Evolutionary conservation across 2,888 invertebrate genomes (phyloP), one percentile per base, ranked within the genome.

Genomic region (Cryptus viduatorius): DNA sequence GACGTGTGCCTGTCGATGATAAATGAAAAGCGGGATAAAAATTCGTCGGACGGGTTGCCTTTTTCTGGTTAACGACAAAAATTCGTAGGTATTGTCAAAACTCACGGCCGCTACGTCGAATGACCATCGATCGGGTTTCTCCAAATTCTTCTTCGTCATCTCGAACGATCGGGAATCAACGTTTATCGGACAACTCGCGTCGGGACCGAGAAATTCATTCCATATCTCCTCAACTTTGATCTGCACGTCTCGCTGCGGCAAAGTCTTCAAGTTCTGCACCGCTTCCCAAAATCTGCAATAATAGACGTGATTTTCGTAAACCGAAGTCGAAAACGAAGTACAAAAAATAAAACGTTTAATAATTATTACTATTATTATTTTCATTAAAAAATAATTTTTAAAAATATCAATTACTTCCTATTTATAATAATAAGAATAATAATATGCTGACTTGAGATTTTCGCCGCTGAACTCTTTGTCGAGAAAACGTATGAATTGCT

Each of bases 381-480:
- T 37, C 7, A 1, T 37, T 0, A 4, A 37, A 4, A 37, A 37
- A 37, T 7, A 37, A 8, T 50, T 10, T 56, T 61, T 10, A 42
- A 53, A 56, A 44, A 37, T 73, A 44, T 73, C 14, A 4, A 19
- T 14, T 48, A 16, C 37, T 19, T 12, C 19, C 24, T 24, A 24
- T 24, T 1, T 24, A 24, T 7, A 4, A 12, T 4, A 12, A 31
- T 31, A 37, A 16, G 8, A 16, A 16, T 61, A 68, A n/a, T 48
- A 29, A 56, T 77, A 67, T 42, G 93, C 96, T 95, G 93, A 99
- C 98, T 98, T 98, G 90, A 99, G 96, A 95, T 99, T 99, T 95
- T 99, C 99, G 67, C 98, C 98, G 91, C 99, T 99, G 94, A 99
- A 99, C 94, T 99, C 99, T 94, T 99, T 99, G 92, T 98, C 98